Conservation (phyloP, 2,113 vertebrate species). For the Pelodiscus sinensis region DNA sequence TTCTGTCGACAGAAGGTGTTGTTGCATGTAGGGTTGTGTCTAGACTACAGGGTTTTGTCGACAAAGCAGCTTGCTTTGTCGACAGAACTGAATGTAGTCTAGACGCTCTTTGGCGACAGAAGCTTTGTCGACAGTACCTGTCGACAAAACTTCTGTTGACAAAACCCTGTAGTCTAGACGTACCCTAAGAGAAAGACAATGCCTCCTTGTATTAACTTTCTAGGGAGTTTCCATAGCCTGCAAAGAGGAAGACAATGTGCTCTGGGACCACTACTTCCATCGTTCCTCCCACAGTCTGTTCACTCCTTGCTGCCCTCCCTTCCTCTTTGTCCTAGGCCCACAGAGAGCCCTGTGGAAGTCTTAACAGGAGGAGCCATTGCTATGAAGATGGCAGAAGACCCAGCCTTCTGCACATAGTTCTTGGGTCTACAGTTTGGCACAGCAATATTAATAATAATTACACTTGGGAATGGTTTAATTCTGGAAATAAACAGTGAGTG, state of each 20-base stretch:
- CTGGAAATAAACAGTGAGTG: conserved; percentile 34
- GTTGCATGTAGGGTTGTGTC: no score
- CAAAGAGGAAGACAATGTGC: neutral
- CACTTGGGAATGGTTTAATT: neutral
- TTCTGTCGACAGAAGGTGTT: no score
- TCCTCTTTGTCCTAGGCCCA: neutral
- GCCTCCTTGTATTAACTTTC: neutral
- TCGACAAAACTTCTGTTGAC: no score
- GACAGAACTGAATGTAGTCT: no score
- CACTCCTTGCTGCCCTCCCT: fast-evolving
- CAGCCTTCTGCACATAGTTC: neutral
- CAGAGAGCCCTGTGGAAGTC: neutral
- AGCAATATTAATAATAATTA: neutral
- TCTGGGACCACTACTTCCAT: fast-evolving
- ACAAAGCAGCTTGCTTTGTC: no score
- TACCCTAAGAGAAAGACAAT: neutral
- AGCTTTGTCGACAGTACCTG: no score
- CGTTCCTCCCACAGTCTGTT: neutral
- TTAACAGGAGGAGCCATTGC: neutral
- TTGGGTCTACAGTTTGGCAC: neutral
- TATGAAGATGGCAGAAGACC: neutral
- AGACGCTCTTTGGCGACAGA: no score
- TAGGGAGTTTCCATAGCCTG: neutral
- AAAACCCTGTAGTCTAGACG: no score
- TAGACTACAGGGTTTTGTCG: no score